Percentiles rank a stretch among this genome's conserved stretches.
phyloP scores from a whole-genome alignment of 2,113 vertebrate genomes.

The Nycticryphes semicollaris region DNA sequence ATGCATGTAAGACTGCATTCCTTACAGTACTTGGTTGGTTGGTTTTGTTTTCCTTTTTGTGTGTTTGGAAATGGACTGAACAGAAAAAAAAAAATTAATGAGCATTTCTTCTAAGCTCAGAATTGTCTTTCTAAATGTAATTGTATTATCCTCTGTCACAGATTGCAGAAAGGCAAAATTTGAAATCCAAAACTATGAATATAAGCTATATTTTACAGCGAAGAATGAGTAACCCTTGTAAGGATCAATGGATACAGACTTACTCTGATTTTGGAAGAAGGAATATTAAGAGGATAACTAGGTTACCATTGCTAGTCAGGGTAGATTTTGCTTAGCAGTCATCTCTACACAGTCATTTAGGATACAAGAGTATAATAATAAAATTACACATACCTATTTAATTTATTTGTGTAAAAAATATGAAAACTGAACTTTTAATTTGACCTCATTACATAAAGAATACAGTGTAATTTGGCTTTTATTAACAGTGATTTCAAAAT shows the following conservation, averaged over 20 bases:
- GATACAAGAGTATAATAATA: not conserved
- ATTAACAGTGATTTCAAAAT: not conserved
- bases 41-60: not conserved
- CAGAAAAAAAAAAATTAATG: not conserved
- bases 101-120: not conserved
- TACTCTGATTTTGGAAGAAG: not conserved
- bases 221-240: not conserved
- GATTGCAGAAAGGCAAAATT: not conserved
- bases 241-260: not conserved
- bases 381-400: not conserved
- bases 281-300: not conserved
- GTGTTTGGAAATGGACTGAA: not conserved
- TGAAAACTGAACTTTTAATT: not conserved
- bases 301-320: not conserved
- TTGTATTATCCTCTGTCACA: not conserved
- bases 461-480: not conserved
- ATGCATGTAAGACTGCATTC: accelerated
- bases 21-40: not conserved
- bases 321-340: not conserved
- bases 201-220: not conserved
- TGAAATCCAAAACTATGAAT: not conserved
- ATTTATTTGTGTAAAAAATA: not conserved
- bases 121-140: not conserved
- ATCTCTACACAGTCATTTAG: not conserved
- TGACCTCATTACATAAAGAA: not conserved